phyloP scores from a whole-genome alignment of 2,113 vertebrate genomes.

The Hyla sarda region DNA sequence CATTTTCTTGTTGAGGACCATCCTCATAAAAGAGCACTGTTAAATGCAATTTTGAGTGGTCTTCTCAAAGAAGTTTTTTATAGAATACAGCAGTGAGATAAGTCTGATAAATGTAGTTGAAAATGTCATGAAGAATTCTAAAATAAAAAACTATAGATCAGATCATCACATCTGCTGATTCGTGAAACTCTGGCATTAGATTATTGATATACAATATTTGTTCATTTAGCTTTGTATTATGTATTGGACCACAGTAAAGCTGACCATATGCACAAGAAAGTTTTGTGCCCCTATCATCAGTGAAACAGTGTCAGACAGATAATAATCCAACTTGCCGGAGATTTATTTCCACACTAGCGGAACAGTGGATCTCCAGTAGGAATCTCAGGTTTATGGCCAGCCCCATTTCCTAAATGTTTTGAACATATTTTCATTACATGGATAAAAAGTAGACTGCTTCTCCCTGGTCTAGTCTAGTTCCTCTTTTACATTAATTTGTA shows the following conservation, averaged over 20 bases:
- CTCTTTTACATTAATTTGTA: not conserved
- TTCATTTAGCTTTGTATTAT: not conserved
- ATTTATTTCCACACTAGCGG: not conserved
- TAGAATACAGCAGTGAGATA: too few relatives aligned
- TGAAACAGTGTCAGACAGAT: not conserved
- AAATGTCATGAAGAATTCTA: too few relatives aligned
- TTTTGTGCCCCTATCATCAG: too few relatives aligned
- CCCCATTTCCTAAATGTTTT: not conserved
- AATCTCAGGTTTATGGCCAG: not conserved
- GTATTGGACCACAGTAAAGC: not conserved
- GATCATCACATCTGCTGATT: not conserved
- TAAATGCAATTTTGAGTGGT: too few relatives aligned
- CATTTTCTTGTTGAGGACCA: too few relatives aligned
- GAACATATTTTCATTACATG: not conserved
- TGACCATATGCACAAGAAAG: not conserved
- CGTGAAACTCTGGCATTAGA: too few relatives aligned
- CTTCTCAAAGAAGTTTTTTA: too few relatives aligned
- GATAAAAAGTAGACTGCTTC: not conserved
- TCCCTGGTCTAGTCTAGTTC: not conserved
- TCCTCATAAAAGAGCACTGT: too few relatives aligned
- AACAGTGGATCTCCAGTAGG: not conserved
- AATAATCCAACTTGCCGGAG: not conserved
- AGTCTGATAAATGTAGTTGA: too few relatives aligned
- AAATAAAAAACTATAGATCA: not conserved
- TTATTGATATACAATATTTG: too few relatives aligned